Base-by-base conservation (phyloP, 1,140 invertebrate genomes). In the Neodiprion fabricii region DNA sequence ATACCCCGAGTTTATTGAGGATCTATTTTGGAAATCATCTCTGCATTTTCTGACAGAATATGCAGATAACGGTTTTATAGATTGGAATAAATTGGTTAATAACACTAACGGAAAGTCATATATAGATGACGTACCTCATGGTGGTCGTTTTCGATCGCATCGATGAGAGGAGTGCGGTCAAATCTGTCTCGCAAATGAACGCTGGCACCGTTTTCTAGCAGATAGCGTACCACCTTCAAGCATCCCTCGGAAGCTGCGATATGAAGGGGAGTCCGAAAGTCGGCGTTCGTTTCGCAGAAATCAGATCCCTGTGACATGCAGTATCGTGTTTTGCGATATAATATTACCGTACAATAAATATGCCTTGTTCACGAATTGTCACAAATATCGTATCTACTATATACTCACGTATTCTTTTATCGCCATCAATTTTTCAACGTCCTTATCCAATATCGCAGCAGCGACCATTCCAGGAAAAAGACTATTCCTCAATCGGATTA, bases 251-350 rank as follows among this genome's bases (percentile, higher is more conserved):
- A 88, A 53, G 94, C 93, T 9, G 96, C 96, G 65, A 96, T 89
- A 79, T 98, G 96, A 1, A 98, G 87, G 0, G 95, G 92, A 0
- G 96, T 97, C 73, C 95, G 90, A 10, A 91, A 90, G 86, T 97
- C 95, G 71, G 94, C 92, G 83, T 97, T 95, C n/a, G 88, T 84
- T 10, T 91, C 91, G 1, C 94, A 94, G 7, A 97, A 88, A 85
- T 97, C 92, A 4, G 93, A 93, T 1, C 95, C 94, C 88, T 93
- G 79, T 8, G 80, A 73, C 67, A 72, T 50, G 79, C 66, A 67
- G 28, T 65, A 9, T 10, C 50, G 9, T 53, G 50, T 10, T 53
- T 14, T 53, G 50, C 14, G 50, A 53, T 21, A 21, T 21, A 21
- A 21, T 10, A 21, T 3, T 14, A 9, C 8, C 12, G 48, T 28